phyloP scores from a whole-genome alignment of 2,888 invertebrate genomes.

The Apamea sordens region DNA sequence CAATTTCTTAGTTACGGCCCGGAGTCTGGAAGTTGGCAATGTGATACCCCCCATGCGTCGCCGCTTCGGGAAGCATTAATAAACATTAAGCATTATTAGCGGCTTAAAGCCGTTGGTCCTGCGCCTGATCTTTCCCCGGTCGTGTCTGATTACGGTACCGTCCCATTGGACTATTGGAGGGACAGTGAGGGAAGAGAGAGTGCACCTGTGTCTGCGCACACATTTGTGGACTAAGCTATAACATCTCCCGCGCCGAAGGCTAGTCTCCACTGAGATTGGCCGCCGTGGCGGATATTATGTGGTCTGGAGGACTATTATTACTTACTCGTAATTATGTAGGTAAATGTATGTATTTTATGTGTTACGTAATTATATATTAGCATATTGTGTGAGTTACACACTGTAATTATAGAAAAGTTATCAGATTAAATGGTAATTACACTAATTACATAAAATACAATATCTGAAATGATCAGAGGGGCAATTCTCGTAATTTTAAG shows the following conservation, averaged over 20 bases:
- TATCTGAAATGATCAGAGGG: no score
- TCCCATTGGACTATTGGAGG: not conserved
- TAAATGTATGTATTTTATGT: not conserved
- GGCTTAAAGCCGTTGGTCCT: not conserved
- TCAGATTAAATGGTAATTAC: not conserved
- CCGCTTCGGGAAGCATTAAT: no score
- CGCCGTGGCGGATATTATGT: no score
- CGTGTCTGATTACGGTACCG: not conserved
- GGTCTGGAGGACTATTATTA: not conserved
- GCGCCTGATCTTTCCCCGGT: not conserved
- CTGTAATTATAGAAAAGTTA: not conserved
- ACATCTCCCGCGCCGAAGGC: not conserved
- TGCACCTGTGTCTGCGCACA: not conserved
- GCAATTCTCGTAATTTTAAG: no score
- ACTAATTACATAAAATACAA: not conserved
- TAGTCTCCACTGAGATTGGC: not conserved
- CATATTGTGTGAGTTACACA: not conserved
- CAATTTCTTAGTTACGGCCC: not conserved
- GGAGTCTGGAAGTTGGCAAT: no score
- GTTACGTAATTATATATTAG: not conserved
- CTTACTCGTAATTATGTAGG: not conserved
- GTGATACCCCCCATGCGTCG: no score
- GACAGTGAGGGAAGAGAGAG: not conserved
- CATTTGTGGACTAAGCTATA: not conserved
- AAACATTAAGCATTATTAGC: no score